Conservation (phyloP, 2,888 invertebrate genomes). For the Onchidella celtica region DNA sequence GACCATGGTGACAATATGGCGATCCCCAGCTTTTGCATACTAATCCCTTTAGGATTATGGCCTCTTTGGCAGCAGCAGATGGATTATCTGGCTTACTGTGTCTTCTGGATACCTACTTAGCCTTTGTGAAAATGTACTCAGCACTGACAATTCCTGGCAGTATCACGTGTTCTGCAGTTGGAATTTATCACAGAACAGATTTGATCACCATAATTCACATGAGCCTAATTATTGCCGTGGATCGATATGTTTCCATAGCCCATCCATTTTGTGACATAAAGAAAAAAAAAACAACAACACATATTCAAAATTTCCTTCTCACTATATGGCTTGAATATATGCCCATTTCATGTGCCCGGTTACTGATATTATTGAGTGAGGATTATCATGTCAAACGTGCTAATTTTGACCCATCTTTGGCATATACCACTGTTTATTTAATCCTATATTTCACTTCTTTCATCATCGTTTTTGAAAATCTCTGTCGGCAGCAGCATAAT, state of each 20-base stretch:
- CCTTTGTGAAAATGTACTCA: no score
- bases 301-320: neutral
- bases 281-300: neutral
- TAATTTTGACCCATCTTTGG: neutral
- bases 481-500: no score
- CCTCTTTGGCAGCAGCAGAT: neutral
- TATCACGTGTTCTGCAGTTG: no score
- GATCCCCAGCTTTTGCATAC: neutral
- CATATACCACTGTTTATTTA: no score
- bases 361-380: no score
- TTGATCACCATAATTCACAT: neutral
- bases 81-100: no score
- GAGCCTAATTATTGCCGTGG: constrained; percentile 23
- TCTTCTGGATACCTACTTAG: no score
- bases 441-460: no score
- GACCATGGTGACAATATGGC: neutral
- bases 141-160: no score
- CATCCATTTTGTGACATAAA: constrained; percentile 23
- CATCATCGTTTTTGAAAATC: no score
- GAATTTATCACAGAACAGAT: neutral
- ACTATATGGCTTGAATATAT: no score
- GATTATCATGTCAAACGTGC: constrained; percentile 11
- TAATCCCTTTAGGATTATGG: neutral
- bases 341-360: no score
- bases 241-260: constrained; percentile 26